Conservation (phyloP, 2,888 invertebrate genomes). For the Tachina fera region DNA sequence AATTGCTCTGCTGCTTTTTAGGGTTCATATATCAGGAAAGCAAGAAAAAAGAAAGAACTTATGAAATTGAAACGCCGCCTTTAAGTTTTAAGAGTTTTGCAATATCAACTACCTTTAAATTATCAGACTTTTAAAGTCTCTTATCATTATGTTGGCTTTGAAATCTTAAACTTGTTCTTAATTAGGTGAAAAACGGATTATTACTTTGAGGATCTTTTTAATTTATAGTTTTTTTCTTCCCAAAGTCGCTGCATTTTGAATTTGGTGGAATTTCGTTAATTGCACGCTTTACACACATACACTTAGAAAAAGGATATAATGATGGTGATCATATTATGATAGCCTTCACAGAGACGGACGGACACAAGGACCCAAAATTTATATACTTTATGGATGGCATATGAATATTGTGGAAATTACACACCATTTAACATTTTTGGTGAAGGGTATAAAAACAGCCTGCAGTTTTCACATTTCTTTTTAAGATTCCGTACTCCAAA, state of each 20-base stretch:
- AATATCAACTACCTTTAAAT: conserved; percentile 8
- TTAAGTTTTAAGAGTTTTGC: conserved; percentile 25
- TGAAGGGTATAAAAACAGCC: too few species aligned
- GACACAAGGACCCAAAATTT: too few species aligned
- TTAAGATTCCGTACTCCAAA: too few species aligned
- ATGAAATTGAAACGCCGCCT: conserved; percentile 70
- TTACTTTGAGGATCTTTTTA: conserved; percentile 1
- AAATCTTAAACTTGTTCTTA: conserved; percentile 73
- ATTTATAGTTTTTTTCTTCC: conserved; percentile 6
- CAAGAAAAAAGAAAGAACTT: conserved; percentile 25
- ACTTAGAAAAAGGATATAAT: not conserved
- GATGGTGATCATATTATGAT: not conserved
- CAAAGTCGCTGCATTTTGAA: not conserved
- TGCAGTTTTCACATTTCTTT: too few species aligned
- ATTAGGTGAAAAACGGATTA: conserved; percentile 74
- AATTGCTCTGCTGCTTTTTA: conserved; percentile 57
- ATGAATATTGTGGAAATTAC: too few species aligned
- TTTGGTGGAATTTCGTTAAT: conserved; percentile 14
- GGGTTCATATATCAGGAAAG: not conserved
- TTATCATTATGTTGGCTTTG: conserved; percentile 70
- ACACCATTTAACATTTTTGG: too few species aligned
- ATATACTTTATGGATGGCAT: too few species aligned
- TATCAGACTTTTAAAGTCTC: conserved; percentile 62
- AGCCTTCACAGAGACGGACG: too few species aligned
- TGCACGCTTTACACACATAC: conserved; percentile 8